These are phyloP conservation scores for Lepas anatifera DNA, from an alignment of 2,888 invertebrate species.

Conservation along the genomic window DNA sequence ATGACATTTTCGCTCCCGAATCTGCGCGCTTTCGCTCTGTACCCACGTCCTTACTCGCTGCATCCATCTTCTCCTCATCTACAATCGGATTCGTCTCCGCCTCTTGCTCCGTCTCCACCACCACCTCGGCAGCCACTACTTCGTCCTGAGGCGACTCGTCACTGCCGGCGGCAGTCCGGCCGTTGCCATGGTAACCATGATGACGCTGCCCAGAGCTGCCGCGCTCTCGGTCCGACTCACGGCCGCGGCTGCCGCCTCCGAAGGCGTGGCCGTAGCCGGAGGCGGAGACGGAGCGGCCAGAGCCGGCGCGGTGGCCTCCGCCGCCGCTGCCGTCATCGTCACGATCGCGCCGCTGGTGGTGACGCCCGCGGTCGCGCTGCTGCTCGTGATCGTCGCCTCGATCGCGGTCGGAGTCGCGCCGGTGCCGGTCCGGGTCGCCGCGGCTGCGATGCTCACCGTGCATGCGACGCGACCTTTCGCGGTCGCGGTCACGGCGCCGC, in stretches of 20 bases:
- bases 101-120: too few relatives aligned
- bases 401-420: neutral
- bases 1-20: too few relatives aligned
- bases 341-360: conserved; percentile 2
- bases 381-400: neutral
- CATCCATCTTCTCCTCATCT: too few relatives aligned
- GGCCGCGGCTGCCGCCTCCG: neutral
- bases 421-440: neutral
- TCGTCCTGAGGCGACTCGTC: too few relatives aligned
- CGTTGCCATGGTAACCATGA: neutral
- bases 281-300: neutral
- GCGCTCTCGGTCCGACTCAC: neutral
- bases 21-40: too few relatives aligned
- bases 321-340: neutral
- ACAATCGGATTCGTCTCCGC: too few relatives aligned
- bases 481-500: neutral
- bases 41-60: too few relatives aligned
- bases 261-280: neutral
- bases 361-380: neutral
- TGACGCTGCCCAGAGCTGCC: neutral
- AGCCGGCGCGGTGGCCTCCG: neutral
- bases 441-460: too few relatives aligned
- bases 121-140: neutral
- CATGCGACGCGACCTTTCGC: neutral
- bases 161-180: neutral